A percentile compares a stretch with the other conserved stretches of the same genome.
These are phyloP conservation scores for Palythoa grandiflora DNA, from an alignment of 92 coral and sea anemone species.

Conservation along the genomic window DNA sequence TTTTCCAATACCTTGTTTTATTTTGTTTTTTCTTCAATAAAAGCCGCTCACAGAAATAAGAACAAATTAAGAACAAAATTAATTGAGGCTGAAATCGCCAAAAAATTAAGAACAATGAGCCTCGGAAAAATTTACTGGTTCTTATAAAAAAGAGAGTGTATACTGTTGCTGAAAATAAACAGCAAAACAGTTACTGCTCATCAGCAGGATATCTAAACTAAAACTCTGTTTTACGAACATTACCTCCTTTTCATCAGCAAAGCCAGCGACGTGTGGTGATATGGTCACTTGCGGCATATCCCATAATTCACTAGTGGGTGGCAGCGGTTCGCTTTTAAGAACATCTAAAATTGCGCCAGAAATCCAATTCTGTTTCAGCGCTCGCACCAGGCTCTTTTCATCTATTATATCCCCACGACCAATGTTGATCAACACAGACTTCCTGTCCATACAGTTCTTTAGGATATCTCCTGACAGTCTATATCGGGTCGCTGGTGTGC, in stretches of 20 bases:
- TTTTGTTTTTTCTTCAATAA: too few species aligned
- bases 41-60: too few species aligned
- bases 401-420: conserved; percentile 92
- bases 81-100: too few species aligned
- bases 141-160: too few species aligned
- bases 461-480: conserved; percentile 84
- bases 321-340: conserved; percentile 82
- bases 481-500: conserved; percentile 80
- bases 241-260: conserved; percentile 67
- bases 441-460: conserved; percentile 68
- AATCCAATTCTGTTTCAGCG: conserved; percentile 83
- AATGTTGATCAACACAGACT: conserved; percentile 84
- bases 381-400: conserved; percentile 77
- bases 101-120: too few species aligned
- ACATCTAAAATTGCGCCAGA: conserved; percentile 94
- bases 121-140: too few species aligned
- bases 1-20: too few species aligned
- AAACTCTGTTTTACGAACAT: background rate
- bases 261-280: conserved; percentile 84
- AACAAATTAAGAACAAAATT: too few species aligned
- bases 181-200: too few species aligned
- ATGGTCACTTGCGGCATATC: conserved; percentile 80
- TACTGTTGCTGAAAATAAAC: too few species aligned
- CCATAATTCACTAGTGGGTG: conserved; percentile 87
- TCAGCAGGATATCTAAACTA: background rate